A percentile compares a stretch with the other conserved stretches of the same genome.
These are phyloP conservation scores for Hylyphantes graminicola DNA, from an alignment of 1,140 invertebrate species.

Conservation along the genomic window DNA sequence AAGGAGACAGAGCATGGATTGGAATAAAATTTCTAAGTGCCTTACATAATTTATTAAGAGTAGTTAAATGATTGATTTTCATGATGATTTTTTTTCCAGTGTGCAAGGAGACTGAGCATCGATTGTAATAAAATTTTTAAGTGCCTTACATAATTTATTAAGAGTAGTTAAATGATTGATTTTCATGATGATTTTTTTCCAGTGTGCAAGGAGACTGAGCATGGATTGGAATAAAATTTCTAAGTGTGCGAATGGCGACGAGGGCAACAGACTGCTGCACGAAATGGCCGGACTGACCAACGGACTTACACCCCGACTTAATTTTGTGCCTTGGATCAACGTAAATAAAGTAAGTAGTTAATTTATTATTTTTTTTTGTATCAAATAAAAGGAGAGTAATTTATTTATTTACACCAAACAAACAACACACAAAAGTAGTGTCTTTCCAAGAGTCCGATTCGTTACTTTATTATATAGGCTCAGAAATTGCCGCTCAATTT, in stretches of 20 bases:
- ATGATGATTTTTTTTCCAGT: slow-evolving; percentile 31
- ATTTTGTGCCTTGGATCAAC: slow-evolving; percentile 53
- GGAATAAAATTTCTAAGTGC: slow-evolving; percentile 48
- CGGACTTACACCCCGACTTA: not conserved
- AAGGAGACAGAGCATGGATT: slow-evolving; percentile 32
- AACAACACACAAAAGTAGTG: too few relatives aligned
- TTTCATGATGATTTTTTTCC: slow-evolving; percentile 5
- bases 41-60: not conserved
- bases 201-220: slow-evolving; percentile 43
- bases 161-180: not conserved
- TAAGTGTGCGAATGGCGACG: slow-evolving; percentile 42
- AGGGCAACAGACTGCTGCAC: slow-evolving; percentile 36
- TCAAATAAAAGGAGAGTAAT: too few relatives aligned
- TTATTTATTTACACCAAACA: too few relatives aligned
- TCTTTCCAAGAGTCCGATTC: too few relatives aligned
- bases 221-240: slow-evolving; percentile 48
- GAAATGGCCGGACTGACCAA: slow-evolving; percentile 23
- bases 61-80: not conserved
- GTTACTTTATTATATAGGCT: too few relatives aligned
- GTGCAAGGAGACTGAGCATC: slow-evolving; percentile 30
- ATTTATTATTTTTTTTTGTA: too few relatives aligned
- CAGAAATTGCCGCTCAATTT: too few relatives aligned
- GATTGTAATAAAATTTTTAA: slow-evolving; percentile 47
- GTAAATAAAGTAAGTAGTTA: slow-evolving; percentile 32
- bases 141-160: not conserved